phyloP scores from a whole-genome alignment of 2,113 vertebrate genomes.

The Muscicapa adusta region DNA sequence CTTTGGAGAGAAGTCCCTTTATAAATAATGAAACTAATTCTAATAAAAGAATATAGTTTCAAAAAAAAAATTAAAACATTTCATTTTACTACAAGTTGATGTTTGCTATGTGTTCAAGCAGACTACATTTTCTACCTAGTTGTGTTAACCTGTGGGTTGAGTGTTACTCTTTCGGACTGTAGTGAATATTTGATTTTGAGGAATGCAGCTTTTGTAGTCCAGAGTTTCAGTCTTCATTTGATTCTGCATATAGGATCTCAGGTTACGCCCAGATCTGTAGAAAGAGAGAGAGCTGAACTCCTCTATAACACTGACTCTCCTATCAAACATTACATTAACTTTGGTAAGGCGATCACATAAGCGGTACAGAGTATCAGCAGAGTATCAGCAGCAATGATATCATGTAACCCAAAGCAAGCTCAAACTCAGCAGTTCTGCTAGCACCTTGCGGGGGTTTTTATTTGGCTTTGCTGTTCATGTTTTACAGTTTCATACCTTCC shows the following conservation, averaged over 20 bases:
- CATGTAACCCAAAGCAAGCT: neutral
- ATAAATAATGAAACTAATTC: conserved; percentile 40
- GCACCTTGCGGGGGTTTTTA: neutral
- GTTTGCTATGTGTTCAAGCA: neutral
- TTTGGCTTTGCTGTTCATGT: neutral
- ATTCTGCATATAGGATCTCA: neutral
- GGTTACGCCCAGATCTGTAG: conserved; percentile 80
- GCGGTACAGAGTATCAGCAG: neutral
- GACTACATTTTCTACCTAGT: neutral
- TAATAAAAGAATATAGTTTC: conserved; percentile 16
- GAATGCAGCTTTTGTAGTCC: neutral
- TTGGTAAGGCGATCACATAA: neutral
- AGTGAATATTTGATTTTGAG: neutral
- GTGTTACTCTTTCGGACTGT: neutral
- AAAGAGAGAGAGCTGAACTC: conserved; percentile 3
- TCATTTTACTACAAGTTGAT: neutral
- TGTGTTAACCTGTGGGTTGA: neutral
- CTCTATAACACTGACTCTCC: neutral
- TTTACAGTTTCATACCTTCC: neutral
- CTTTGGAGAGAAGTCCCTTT: neutral
- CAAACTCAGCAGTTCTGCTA: neutral
- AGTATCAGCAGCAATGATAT: neutral
- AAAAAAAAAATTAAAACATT: conserved; percentile 30
- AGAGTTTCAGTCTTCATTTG: neutral
- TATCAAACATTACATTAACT: neutral